Evolutionary conservation across 1,140 invertebrate genomes (phyloP), one percentile per base, ranked within the genome.

Genomic region (Bombyx mandarina): DNA sequence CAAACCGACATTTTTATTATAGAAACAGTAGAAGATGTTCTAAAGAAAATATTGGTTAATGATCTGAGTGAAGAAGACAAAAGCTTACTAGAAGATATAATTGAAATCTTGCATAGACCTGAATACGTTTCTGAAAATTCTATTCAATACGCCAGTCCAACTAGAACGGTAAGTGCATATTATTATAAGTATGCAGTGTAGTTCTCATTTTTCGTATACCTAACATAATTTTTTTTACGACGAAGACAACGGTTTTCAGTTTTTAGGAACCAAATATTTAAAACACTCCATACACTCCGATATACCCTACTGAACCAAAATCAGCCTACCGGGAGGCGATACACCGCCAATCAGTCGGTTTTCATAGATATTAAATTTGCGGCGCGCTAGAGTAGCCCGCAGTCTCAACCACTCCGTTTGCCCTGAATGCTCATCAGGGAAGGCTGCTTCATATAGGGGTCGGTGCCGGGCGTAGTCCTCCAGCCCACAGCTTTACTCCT

Each of bases 1-100:
- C 35, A 9, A 43, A 22, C 0, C 12, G 12, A 52, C 42, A 45
- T 45, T 46, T 49, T 44, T 50, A 55, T 79, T 73, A 45, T 57
- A 85, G 82, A 73, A 65, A 74, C 70, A 45, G 55, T 80, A 8
- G 65, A 76, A 57, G 43, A 55, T 8, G 54, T 79, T 9, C 76
- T 86, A 52, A 67, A 47, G n/a, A 83, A 69, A 62, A 71, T 65
- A 47, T 49, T 71, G 35, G 71, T 53, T 52, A 69, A 75, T 44
- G 55, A 77, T 35, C 55, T 76, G 35, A 68, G 65, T 8, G 60
- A 66, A 22, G 45, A 61, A 18, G 79, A 82, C 45, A 51, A 56
- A 9, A 47, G 54, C 50, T 54, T 52, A 7, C 45, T 79, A 10
- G 47, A 75, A 50, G 66, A 77, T 54, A 54, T 74, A 22, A 60